A percentile compares a stretch with the other conserved stretches of the same genome.
Evolutionary conservation across 1,140 invertebrate genomes (phyloP).

Genomic region (Heliconius congener): DNA sequence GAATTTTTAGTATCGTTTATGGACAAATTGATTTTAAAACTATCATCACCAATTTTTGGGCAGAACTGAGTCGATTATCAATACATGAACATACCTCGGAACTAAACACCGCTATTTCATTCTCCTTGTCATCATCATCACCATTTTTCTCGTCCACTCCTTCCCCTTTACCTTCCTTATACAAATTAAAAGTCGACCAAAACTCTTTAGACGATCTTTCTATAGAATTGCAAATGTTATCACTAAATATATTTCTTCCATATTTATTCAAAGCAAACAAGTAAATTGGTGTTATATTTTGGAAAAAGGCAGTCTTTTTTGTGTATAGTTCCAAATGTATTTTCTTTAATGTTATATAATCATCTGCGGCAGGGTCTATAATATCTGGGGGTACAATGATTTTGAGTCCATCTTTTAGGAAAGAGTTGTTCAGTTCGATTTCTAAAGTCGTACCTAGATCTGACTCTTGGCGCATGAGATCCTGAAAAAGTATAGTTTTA

Average conservation of each 20-base stretch:
- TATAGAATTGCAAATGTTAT: constrained; percentile 47
- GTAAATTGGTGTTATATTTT: constrained; percentile 68
- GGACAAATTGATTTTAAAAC: no score
- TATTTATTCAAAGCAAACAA: constrained; percentile 72
- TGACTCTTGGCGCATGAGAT: constrained; percentile 83
- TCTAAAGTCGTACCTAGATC: constrained; percentile 87
- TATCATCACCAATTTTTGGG: no score
- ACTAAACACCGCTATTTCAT: constrained; percentile 59
- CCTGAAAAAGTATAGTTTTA: constrained; percentile 78
- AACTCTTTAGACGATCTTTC: constrained; percentile 48
- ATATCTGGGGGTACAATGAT: constrained; percentile 87
- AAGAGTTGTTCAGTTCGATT: constrained; percentile 86
- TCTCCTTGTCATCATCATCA: constrained; percentile 37
- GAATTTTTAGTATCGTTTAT: no score
- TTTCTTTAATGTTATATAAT: constrained; percentile 56
- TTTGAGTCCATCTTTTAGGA: constrained; percentile 88
- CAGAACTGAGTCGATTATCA: no score
- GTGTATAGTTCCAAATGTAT: constrained; percentile 63
- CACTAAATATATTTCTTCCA: constrained; percentile 64
- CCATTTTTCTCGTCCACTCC: constrained; percentile 34
- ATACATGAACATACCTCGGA: constrained; percentile 50
- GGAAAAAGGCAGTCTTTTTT: constrained; percentile 66
- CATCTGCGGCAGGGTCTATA: constrained; percentile 48
- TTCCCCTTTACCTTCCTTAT: constrained; percentile 48
- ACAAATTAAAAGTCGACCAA: constrained; percentile 63